Evolutionary conservation across 2,888 invertebrate species (phyloP).

Genomic region (Aporophyla nigra): DNA sequence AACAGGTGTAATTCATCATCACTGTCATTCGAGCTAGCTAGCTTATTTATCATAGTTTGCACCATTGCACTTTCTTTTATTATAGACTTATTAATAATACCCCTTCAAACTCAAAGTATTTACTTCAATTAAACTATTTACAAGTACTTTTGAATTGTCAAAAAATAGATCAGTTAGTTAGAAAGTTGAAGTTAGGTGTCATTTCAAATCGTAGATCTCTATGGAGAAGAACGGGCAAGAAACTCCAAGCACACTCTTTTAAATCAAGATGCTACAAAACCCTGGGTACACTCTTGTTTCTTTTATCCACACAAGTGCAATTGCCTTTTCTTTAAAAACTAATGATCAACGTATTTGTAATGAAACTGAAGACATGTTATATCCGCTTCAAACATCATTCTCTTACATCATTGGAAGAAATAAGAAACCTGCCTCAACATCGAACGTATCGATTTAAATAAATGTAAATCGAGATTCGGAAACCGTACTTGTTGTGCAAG

Average conservation of each 20-base stretch:
- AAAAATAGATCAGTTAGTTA: no score
- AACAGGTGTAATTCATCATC: constrained; percentile 6
- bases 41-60: neutral
- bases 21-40: neutral
- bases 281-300: no score
- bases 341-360: constrained; percentile 1
- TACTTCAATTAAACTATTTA: no score
- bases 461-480: constrained; percentile 60
- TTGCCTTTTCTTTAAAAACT: neutral
- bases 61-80: neutral
- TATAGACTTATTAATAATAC: neutral
- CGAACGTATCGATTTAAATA: constrained; percentile 42
- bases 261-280: no score
- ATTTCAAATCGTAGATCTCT: no score
- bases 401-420: constrained; percentile 1
- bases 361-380: constrained; percentile 1
- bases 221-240: no score
- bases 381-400: neutral
- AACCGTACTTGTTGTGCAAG: constrained; percentile 59
- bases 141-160: no score
- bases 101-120: neutral
- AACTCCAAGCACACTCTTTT: no score
- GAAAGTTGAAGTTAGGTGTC: no score
- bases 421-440: constrained; percentile 19
- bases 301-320: neutral